Conservation (phyloP, 2,888 invertebrate genomes). For the Brenthis ino region DNA sequence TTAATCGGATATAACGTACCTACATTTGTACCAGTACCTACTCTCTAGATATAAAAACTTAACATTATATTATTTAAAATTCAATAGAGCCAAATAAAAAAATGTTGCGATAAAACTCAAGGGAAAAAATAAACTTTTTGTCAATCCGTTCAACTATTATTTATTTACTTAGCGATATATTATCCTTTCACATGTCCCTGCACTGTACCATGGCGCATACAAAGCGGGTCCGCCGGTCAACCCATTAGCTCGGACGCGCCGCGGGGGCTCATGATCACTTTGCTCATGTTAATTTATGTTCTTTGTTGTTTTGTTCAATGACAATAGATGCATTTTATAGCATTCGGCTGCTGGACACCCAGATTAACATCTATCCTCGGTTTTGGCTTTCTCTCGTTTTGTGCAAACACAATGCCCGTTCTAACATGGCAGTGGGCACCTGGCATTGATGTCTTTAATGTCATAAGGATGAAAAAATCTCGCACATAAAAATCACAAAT, state of each 20-base stretch:
- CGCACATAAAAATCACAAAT: background rate
- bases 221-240: slow-evolving; percentile 61
- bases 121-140: slow-evolving; percentile 13
- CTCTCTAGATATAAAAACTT: too few relatives aligned
- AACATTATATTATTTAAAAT: too few relatives aligned
- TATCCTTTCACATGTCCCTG: slow-evolving; percentile 46
- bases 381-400: slow-evolving; percentile 78
- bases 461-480: slow-evolving; percentile 45
- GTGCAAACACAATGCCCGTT: slow-evolving; percentile 69
- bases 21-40: too few relatives aligned
- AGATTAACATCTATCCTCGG: slow-evolving; percentile 77
- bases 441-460: slow-evolving; percentile 66
- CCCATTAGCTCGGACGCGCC: slow-evolving; percentile 72
- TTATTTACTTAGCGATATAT: slow-evolving; percentile 45
- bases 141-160: slow-evolving; percentile 24
- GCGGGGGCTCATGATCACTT: slow-evolving; percentile 80
- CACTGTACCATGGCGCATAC: slow-evolving; percentile 37
- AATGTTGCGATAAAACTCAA: background rate
- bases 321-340: slow-evolving; percentile 75
- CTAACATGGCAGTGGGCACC: slow-evolving; percentile 64
- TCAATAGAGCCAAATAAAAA: too few relatives aligned
- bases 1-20: too few relatives aligned
- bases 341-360: slow-evolving; percentile 77
- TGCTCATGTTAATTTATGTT: slow-evolving; percentile 81
- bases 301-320: slow-evolving; percentile 74